Evolutionary conservation across 2,888 invertebrate genomes (phyloP), one percentile per base, ranked within the genome.

Genomic region (Heteromurus nitidus): DNA sequence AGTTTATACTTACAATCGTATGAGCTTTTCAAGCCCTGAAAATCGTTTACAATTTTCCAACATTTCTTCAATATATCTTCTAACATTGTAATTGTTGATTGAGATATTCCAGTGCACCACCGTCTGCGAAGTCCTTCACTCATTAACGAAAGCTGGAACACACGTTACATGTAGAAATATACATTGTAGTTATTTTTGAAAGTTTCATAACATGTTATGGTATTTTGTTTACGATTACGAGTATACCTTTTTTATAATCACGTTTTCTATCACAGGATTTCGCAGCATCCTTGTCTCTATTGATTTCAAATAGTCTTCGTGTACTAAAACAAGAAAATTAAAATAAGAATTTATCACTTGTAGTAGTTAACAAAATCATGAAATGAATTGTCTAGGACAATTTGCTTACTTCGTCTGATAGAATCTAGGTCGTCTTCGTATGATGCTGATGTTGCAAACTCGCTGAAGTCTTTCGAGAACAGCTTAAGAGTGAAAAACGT

Each of bases 401-500:
- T n/a, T 50, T 31, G 30, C 53, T 31, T 68, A 86, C 86, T 76
- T 69, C 70, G 58, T 22, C 84, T 50, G 11, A 86, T 77, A 3
- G 53, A 22, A 64, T 86, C 85, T 16, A 86, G 69, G 44, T 83
- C 83, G 9, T 31, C 58, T 22, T 70, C 28, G 5, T 75, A 60
- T 0, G 20, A 42, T 7, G 67, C 26, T 22, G 58, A 50, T 24
- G 30, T 50, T 3, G 68, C 44, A 65, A 80, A 81, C 28, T 20
- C 31, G 65, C 24, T 36, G 26, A 76, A 64, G 60, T 82, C 67
- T n/a, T 83, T 82, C 1, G 80, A 67, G 53, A 85, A 84, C 2
- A 86, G 65, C 70, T 84, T 85, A 22, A 84, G 58, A n/a, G 83
- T 82, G 3, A 86, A 69, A 69, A 80, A 86, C 9, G 80, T 69